phyloP scores from a whole-genome alignment of 2,797 vertebrate genomes.

The Limosa lapponica region DNA sequence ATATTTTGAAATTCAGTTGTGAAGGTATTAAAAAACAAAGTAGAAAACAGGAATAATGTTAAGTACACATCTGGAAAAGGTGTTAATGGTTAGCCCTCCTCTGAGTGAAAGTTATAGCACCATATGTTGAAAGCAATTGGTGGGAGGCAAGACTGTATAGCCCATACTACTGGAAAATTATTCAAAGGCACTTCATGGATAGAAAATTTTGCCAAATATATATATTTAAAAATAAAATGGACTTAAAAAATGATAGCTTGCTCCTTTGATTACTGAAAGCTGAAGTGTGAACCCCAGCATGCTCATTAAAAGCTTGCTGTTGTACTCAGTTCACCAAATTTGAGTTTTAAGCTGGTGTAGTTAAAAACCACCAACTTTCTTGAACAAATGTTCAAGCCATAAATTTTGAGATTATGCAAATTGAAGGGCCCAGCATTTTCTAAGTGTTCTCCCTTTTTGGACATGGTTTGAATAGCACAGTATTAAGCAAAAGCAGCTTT shows the following conservation, averaged over 20 bases:
- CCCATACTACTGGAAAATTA: constrained; percentile 68
- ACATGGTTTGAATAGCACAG: neutral
- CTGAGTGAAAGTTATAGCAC: constrained; percentile 76
- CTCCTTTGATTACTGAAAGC: constrained; percentile 67
- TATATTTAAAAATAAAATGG: constrained; percentile 61
- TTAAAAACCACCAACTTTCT: neutral
- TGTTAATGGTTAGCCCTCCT: constrained; percentile 71
- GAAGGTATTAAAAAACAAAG: constrained; percentile 29
- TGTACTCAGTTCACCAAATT: neutral
- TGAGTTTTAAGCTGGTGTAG: neutral
- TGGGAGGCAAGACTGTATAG: constrained; percentile 68
- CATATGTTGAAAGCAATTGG: constrained; percentile 67
- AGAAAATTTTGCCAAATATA: constrained; percentile 76
- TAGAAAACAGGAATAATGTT: neutral
- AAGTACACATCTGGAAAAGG: constrained; percentile 4
- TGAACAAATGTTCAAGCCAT: neutral
- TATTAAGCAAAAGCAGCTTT: constrained; percentile 39
- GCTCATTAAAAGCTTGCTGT: neutral
- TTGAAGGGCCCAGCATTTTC: constrained; percentile 48
- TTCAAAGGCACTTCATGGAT: constrained; percentile 84
- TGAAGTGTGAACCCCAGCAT: constrained; percentile 49
- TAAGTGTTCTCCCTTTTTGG: constrained; percentile 19
- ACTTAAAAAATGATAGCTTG: constrained; percentile 57
- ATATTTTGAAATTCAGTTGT: neutral
- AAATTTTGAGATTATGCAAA: constrained; percentile 48